Evolutionary conservation across 2,888 invertebrate species (phyloP), one percentile per base, ranked within the genome.

Genomic region (Meiosimyza platycephala): DNA sequence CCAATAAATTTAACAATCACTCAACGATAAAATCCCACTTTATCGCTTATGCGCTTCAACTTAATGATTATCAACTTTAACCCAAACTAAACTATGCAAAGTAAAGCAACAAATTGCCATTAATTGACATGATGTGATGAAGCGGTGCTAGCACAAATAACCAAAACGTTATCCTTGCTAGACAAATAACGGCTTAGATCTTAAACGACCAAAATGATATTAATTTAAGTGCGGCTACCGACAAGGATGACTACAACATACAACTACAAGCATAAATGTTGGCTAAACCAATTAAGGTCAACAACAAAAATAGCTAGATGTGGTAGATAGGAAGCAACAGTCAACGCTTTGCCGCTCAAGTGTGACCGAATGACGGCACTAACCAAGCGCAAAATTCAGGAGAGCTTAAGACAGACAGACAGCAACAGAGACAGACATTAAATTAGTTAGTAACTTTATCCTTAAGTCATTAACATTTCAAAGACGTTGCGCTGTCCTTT

Each of bases 381-480:
- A 47, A 47, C 57, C 28, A 5, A 57, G 28, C 22, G 57, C 11
- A 57, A 13, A 12, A 13, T 28, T 28, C 13, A 28, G 57, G 18
- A 13, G 57, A 28, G 22, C 57, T 6, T 28, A 15, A 22, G 16
- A 63, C 47, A 47, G 16, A 63, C 47, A 47, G 47, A 47, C 16
- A 63, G 63, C 47, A 12, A 11, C 13, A 22, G n/a, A n/a, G 11
- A 47, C 16, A 40, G 18, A 5, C 12, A 16, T 11, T 18, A 63
- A 63, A 6, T 63, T 63, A 63, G 63, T 64, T 64, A 48, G 50
- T 64, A 64, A 64, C 28, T 64, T 64, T 51, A 64, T 64, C 50
- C 64, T 51, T 9, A 64, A 51, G 64, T 64, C 64, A 64, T 64
- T 64, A 64, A 64, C 64, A 64, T 64, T 64, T 64, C 64, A 64